Evolutionary conservation across 2,113 vertebrate genomes (phyloP).

Genomic region (Dromiciops gliroides): DNA sequence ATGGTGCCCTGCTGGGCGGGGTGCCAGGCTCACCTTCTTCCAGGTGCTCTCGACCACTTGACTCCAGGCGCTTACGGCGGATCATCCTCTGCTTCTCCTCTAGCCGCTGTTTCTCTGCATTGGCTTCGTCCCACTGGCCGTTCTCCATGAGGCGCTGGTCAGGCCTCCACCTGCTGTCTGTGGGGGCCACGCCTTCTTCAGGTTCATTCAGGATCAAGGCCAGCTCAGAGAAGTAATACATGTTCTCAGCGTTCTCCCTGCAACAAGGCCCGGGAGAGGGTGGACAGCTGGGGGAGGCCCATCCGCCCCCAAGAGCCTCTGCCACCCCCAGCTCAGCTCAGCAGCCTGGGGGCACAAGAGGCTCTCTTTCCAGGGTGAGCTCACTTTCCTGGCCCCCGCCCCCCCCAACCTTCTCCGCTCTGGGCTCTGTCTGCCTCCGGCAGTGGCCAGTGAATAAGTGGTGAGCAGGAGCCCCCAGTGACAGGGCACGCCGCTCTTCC

Average conservation of each 20-base stretch:
- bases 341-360: too few relatives aligned
- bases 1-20: rapidly evolving
- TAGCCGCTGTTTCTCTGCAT: slow-evolving; percentile 92
- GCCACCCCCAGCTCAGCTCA: too few relatives aligned
- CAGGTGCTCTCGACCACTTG: slow-evolving; percentile 81
- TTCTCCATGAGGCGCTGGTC: slow-evolving; percentile 97
- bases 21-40: slow-evolving; percentile 88
- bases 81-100: slow-evolving; percentile 92
- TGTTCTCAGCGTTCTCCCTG: slow-evolving; percentile 96
- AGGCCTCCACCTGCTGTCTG: slow-evolving; percentile 92
- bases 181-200: slow-evolving; percentile 90
- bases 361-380: too few relatives aligned
- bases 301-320: too few relatives aligned
- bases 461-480: too few relatives aligned
- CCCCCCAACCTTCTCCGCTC: too few relatives aligned
- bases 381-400: rapidly evolving
- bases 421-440: too few relatives aligned
- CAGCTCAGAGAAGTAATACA: slow-evolving; percentile 96
- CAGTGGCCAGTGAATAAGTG: too few relatives aligned
- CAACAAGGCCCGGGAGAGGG: rapidly evolving
- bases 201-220: slow-evolving; percentile 95
- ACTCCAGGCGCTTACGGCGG: slow-evolving; percentile 87
- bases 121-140: slow-evolving; percentile 95
- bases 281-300: neutral
- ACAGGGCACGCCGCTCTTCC: too few relatives aligned